Base-by-base conservation (phyloP, 2,888 invertebrate species). In the Aethes cnicana region DNA sequence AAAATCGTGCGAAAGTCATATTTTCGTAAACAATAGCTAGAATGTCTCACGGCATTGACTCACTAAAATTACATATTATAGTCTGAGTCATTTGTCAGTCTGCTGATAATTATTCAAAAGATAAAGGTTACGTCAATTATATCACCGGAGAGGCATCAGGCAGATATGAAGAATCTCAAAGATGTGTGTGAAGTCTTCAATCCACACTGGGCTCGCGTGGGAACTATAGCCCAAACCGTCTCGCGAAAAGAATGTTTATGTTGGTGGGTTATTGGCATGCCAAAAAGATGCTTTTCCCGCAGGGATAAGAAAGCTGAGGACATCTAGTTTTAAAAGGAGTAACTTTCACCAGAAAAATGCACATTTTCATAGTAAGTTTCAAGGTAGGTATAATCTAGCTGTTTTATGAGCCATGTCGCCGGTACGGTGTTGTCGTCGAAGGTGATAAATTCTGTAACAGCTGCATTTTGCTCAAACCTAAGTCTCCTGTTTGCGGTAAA, bases 41-140 rank as follows among this genome's bases (percentile, higher is more conserved):
- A 43, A n/a, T 7, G 1, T 50, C 50, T 9, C 50, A 50, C 43
- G 50, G 23, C 43, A 44, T 50, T 50, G 43, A 50, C 43, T 50
- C 43, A 44, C 12, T 18, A 18, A 20, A 21, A 28, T 25, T 16
- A 16, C 3, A 16, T 25, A 39, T 39, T 42, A 17, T 33, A 14
- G 25, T 25, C 14, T 37, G 36, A 28, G 16, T 49, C 26, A 42
- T 49, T 43, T 23, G 7, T 8, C 11, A 17, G 12, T 23, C 17
- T 8, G 5, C 7, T n/a, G n/a, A 9, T 32, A 17, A 32, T 25
- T 23, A 30, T 48, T 46, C 12, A 1, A n/a, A 8, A 14, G n/a
- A 23, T 39, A 23, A 39, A 16, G n/a, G 17, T 33, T 18, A 48
- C 32, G 32, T 41, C 32, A 25, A 30, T 14, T 47, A 30, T n/a